Evolutionary conservation across 1,140 invertebrate genomes (phyloP).

Genomic region (Drosophila neocordata): DNA sequence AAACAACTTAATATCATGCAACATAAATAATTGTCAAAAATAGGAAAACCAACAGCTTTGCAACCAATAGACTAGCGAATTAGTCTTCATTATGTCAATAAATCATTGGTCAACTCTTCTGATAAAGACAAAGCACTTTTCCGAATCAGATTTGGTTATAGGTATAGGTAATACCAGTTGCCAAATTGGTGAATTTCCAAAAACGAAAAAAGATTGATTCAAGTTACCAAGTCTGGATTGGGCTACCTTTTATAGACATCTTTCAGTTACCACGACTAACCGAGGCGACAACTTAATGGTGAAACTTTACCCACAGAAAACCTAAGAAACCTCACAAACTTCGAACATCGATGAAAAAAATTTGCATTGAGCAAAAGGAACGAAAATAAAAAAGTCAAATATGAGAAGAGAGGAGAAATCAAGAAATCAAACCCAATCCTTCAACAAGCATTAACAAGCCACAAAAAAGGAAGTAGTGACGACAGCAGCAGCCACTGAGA

Average conservation of each 20-base stretch:
- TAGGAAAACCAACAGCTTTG: constrained; percentile 23
- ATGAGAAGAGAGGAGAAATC: neutral
- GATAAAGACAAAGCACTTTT: constrained; percentile 19
- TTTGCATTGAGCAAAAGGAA: constrained; percentile 45
- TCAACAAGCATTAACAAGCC: constrained; percentile 56
- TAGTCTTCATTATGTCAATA: constrained; percentile 81
- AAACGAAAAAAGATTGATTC: constrained; percentile 17
- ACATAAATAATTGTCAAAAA: constrained; percentile 74
- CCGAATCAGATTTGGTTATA: constrained; percentile 24
- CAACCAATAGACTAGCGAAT: constrained; percentile 61
- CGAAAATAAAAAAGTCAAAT: neutral
- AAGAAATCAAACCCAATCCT: constrained; percentile 1
- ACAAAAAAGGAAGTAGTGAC: constrained; percentile 64
- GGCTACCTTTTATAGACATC: constrained; percentile 24
- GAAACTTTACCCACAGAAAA: constrained; percentile 28
- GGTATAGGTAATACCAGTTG: constrained; percentile 54
- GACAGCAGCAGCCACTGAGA: constrained; percentile 49
- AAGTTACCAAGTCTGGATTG: constrained; percentile 21
- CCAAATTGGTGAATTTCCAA: constrained; percentile 47
- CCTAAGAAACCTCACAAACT: constrained; percentile 34
- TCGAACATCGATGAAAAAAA: constrained; percentile 23
- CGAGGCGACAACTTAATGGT: constrained; percentile 54
- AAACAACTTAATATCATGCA: constrained; percentile 64
- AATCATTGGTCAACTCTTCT: constrained; percentile 62
- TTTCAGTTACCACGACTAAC: constrained; percentile 6